These are phyloP conservation scores for Psittacula derbiana DNA, from an alignment of 2,797 vertebrate species.

Conservation along the genomic window DNA sequence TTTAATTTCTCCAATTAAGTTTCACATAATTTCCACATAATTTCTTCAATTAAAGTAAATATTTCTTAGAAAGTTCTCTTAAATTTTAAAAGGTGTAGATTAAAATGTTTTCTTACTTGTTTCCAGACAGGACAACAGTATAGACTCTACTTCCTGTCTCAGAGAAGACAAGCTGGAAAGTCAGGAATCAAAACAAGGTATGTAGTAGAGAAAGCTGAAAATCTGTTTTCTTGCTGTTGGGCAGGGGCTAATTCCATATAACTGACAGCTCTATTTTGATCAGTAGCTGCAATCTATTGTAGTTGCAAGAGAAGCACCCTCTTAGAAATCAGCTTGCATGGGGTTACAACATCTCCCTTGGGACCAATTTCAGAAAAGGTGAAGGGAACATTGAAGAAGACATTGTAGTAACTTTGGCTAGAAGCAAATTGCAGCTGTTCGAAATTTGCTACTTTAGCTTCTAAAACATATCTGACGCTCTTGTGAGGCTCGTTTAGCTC, in stretches of 20 bases:
- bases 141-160: constrained; percentile 88
- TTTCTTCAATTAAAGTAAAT: not conserved
- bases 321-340: not conserved
- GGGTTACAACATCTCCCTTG: not conserved
- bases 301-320: not conserved
- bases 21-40: not conserved
- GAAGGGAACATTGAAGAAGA: not conserved
- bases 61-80: not conserved
- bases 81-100: not conserved
- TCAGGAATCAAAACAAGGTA: constrained; percentile 88
- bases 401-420: not conserved
- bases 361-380: not conserved
- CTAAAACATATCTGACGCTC: not conserved
- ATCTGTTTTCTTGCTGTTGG: not conserved
- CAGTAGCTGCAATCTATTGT: not conserved
- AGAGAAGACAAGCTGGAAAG: constrained; percentile 84
- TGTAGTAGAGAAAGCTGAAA: not conserved
- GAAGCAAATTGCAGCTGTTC: not conserved
- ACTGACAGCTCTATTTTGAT: not conserved
- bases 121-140: constrained; percentile 88
- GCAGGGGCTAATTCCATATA: not conserved
- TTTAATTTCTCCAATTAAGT: not conserved
- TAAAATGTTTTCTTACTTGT: constrained; percentile 25
- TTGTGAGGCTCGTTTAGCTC: not conserved
- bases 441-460: not conserved